These are phyloP conservation scores for Globodera ellingtonae DNA, from an alignment of 1,140 invertebrate genomes.

Conservation along the genomic window DNA sequence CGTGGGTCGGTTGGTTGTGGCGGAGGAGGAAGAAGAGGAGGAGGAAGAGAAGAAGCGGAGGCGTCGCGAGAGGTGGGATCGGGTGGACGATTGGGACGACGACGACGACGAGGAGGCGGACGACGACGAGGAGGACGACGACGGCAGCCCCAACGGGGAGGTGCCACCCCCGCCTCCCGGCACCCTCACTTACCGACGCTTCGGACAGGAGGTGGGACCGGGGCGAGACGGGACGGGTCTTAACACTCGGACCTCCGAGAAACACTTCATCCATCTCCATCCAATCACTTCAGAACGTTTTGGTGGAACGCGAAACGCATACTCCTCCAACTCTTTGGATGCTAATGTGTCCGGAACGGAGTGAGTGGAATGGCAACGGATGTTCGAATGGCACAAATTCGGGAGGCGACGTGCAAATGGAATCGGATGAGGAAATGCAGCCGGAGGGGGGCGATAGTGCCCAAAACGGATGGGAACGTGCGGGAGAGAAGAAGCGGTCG, in stretches of 20 bases:
- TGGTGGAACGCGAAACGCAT: conserved; percentile 58
- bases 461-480: neutral
- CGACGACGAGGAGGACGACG: conserved; percentile 25
- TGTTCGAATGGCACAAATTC: neutral
- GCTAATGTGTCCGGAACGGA: conserved; percentile 10
- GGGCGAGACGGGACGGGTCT: neutral
- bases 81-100: conserved; percentile 49
- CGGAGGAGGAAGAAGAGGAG: conserved; percentile 19
- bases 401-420: conserved; percentile 9
- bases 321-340: conserved; percentile 64
- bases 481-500: neutral
- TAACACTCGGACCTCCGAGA: too few species aligned
- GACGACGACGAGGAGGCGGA: conserved; percentile 54
- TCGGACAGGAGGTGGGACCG: conserved; percentile 48
- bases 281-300: conserved; percentile 54
- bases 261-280: neutral
- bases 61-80: conserved; percentile 19
- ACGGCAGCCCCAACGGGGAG: conserved; percentile 11
- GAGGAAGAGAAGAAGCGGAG: conserved; percentile 31
- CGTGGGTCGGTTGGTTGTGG: conserved; percentile 13
- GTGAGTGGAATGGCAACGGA: conserved; percentile 1
- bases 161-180: conserved; percentile 26
- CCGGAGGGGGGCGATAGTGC: neutral
- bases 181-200: conserved; percentile 43
- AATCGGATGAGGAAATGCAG: conserved; percentile 30